Percentiles rank a stretch among this genome's conserved stretches.
phyloP scores from a whole-genome alignment of 2,888 invertebrate genomes.

The Ceriagrion tenellum region DNA sequence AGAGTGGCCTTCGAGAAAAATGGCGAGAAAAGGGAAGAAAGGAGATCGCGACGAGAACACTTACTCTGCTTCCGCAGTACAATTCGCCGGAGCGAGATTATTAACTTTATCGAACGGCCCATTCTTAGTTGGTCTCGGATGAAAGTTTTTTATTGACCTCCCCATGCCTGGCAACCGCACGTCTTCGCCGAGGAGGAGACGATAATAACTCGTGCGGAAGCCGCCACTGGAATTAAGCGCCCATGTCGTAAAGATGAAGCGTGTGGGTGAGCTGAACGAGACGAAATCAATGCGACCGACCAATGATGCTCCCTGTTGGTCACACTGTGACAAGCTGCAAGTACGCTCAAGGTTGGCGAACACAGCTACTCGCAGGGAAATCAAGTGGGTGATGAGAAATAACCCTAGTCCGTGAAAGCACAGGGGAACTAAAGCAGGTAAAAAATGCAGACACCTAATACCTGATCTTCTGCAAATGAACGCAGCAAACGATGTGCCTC shows the following conservation, averaged over 20 bases:
- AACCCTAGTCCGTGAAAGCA: too few species aligned
- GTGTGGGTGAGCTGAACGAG: background rate
- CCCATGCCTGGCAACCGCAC: background rate
- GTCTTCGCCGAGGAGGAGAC: background rate
- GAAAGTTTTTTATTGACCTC: background rate
- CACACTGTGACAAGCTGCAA: background rate
- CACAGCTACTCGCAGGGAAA: too few species aligned
- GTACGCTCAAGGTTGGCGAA: too few species aligned
- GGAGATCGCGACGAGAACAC: background rate
- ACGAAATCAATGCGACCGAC: background rate
- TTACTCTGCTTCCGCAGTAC: background rate
- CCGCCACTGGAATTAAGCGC: background rate
- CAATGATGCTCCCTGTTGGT: background rate
- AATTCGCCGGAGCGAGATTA: background rate
- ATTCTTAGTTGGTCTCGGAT: background rate
- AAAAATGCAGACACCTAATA: too few species aligned
- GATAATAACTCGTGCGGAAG: background rate
- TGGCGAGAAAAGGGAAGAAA: background rate
- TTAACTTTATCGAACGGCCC: background rate
- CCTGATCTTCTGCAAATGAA: too few species aligned
- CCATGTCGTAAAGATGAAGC: background rate
- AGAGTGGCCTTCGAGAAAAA: too few species aligned
- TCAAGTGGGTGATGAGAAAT: too few species aligned
- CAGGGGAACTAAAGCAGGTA: too few species aligned
- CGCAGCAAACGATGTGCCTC: too few species aligned